These are phyloP conservation scores for Cyphomyrus plagiostoma DNA, from an alignment of 2,113 vertebrate genomes.

Conservation along the genomic window DNA sequence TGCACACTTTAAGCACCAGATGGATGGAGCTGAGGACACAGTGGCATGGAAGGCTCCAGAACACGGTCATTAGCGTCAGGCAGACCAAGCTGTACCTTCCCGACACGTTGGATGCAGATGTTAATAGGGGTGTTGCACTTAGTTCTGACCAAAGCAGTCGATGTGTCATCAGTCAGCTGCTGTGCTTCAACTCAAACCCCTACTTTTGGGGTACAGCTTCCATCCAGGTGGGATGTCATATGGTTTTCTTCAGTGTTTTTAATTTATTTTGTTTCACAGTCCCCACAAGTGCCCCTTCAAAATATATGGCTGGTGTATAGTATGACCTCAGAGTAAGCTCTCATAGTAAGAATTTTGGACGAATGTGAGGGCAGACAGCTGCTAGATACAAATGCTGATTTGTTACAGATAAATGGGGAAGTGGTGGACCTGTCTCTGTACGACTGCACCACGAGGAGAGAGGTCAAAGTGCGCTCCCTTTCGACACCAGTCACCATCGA, in stretches of 20 bases:
- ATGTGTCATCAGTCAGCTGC: slow-evolving; percentile 55
- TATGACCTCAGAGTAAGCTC: not conserved
- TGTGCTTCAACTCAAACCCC: slow-evolving; percentile 47
- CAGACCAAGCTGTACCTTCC: slow-evolving; percentile 51
- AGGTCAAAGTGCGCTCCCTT: slow-evolving; percentile 48
- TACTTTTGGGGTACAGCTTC: slow-evolving; percentile 32
- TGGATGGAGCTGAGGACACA: slow-evolving; percentile 35
- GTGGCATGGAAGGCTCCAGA: slow-evolving; percentile 19
- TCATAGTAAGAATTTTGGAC: not conserved
- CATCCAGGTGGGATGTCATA: slow-evolving; percentile 48
- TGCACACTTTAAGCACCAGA: slow-evolving; percentile 40
- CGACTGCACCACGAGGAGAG: slow-evolving; percentile 56
- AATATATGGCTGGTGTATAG: not conserved
- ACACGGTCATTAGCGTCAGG: slow-evolving; percentile 36
- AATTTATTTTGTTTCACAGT: not conserved
- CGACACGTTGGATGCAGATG: slow-evolving; percentile 27
- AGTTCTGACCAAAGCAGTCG: not conserved
- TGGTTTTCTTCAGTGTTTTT: not conserved
- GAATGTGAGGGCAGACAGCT: not conserved
- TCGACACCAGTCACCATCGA: slow-evolving; percentile 50
- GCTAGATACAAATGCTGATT: slow-evolving; percentile 1
- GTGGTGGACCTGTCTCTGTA: slow-evolving; percentile 58
- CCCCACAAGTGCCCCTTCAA: not conserved
- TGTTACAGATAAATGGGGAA: slow-evolving; percentile 48
- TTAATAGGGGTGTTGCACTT: slow-evolving; percentile 9